A percentile compares a stretch with the other conserved stretches of the same genome.
phyloP scores from a whole-genome alignment of 1,140 invertebrate genomes.

The Drosophila murphyi region DNA sequence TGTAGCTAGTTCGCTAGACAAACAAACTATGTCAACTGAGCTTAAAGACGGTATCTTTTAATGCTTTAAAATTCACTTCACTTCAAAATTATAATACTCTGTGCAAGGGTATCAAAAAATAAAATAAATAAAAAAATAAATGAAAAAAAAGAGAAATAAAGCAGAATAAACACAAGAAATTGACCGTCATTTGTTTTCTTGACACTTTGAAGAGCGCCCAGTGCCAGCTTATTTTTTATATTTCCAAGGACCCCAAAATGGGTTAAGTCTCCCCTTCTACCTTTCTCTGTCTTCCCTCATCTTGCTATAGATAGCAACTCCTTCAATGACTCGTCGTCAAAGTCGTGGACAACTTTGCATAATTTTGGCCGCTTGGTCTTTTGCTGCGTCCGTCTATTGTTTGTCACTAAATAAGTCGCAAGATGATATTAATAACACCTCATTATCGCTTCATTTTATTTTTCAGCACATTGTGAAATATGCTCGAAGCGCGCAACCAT shows the following conservation, averaged over 20 bases:
- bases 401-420: conserved; percentile 78
- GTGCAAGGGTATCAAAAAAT: not conserved
- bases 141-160: conserved; percentile 3
- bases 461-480: conserved; percentile 67
- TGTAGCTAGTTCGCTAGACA: too few species aligned
- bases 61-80: not conserved
- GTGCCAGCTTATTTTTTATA: conserved; percentile 58
- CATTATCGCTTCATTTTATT: conserved; percentile 74
- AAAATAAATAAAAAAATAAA: conserved; percentile 2
- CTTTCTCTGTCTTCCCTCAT: not conserved
- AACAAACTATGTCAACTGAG: too few species aligned
- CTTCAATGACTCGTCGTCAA: conserved; percentile 20
- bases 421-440: conserved; percentile 80
- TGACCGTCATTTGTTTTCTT: conserved; percentile 81
- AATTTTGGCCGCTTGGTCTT: conserved; percentile 37
- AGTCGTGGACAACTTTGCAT: conserved; percentile 52
- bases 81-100: not conserved
- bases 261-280: conserved; percentile 19
- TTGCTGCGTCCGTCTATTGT: conserved; percentile 16
- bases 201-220: conserved; percentile 74
- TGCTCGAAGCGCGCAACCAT: conserved; percentile 58
- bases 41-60: too few species aligned
- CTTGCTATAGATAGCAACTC: not conserved
- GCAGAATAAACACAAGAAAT: conserved; percentile 42
- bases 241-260: conserved; percentile 38